Percentiles rank a stretch among this genome's conserved stretches.
phyloP scores from a whole-genome alignment of 2,113 vertebrate species.

The Emydocephalus ijimae region DNA sequence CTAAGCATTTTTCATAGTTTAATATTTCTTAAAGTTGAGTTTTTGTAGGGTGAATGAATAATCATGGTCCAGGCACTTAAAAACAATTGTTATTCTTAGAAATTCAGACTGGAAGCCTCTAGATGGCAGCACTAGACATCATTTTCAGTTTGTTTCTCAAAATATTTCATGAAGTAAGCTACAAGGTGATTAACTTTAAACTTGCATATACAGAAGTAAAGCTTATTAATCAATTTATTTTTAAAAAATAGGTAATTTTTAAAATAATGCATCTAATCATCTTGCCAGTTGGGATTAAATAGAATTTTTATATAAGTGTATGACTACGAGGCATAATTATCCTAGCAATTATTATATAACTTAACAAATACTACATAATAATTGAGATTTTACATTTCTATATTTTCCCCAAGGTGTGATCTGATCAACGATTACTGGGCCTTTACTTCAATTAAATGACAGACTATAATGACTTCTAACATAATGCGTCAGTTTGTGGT shows the following conservation, averaged over 20 bases:
- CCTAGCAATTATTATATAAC: background rate
- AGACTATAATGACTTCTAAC: accelerated
- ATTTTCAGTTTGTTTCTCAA: slow-evolving; percentile 47
- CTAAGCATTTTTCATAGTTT: background rate
- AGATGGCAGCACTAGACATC: slow-evolving; percentile 73
- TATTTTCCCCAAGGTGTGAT: background rate
- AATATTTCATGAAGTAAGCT: slow-evolving; percentile 17
- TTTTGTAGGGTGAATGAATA: background rate
- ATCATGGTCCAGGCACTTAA: background rate
- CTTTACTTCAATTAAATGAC: accelerated
- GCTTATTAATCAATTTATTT: slow-evolving; percentile 36
- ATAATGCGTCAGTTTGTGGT: background rate
- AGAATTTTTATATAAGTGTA: background rate
- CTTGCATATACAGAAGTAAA: background rate
- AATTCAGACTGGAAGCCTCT: slow-evolving; percentile 52
- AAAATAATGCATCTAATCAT: background rate
- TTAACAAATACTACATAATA: background rate
- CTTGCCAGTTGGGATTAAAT: background rate
- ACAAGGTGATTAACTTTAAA: slow-evolving; percentile 44
- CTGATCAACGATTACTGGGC: background rate
- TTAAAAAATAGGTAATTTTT: background rate
- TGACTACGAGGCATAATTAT: background rate
- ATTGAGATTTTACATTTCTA: background rate
- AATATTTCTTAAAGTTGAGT: background rate
- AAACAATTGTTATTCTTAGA: background rate